Percentiles rank a stretch among this genome's conserved stretches.
phyloP scores from a whole-genome alignment of 2,797 vertebrate species.

The Myotis findleyi region DNA sequence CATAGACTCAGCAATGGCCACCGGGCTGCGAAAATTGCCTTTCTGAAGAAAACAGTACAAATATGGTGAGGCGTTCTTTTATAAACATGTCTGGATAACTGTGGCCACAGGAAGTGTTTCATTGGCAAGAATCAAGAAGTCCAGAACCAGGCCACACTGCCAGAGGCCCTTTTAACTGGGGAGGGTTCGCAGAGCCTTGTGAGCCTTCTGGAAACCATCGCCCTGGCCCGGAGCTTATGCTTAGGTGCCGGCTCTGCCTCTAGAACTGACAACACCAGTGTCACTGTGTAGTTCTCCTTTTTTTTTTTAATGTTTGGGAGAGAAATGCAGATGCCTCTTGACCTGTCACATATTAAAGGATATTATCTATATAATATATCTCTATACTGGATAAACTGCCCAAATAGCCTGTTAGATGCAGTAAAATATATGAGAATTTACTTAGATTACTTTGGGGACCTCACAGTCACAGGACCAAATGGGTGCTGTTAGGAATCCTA shows the following conservation, averaged over 20 bases:
- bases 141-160: not conserved
- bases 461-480: not conserved
- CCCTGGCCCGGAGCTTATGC: not conserved
- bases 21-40: not conserved
- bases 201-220: not conserved
- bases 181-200: not conserved
- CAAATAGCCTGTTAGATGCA: not conserved
- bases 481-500: not conserved
- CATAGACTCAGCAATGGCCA: not conserved
- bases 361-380: not conserved
- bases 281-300: no score
- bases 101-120: not conserved
- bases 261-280: not conserved
- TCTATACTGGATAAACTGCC: not conserved
- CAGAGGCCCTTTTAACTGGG: not conserved
- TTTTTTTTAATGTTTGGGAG: not conserved
- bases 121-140: not conserved
- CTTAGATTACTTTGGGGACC: not conserved
- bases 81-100: not conserved
- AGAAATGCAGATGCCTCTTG: not conserved
- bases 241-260: not conserved
- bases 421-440: not conserved
- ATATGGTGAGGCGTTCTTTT: not conserved
- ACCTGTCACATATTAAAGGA: not conserved
- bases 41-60: constrained; percentile 5